Percentiles rank a stretch among this genome's conserved stretches.
Evolutionary conservation across 1,140 invertebrate genomes (phyloP).

Genomic region (Heliconius melpomene): DNA sequence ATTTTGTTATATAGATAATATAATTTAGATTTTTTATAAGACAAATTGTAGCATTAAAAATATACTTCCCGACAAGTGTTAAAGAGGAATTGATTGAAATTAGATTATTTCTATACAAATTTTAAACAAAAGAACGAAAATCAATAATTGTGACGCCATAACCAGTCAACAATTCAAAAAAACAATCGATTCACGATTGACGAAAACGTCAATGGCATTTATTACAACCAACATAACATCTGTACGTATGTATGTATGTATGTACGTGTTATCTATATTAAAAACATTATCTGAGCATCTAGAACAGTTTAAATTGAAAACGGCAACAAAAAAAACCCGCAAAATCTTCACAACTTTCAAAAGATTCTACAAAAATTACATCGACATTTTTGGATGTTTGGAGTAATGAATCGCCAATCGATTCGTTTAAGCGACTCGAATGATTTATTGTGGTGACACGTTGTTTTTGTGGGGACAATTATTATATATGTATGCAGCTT

Average conservation of each 20-base stretch:
- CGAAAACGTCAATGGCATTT: conserved; percentile 23
- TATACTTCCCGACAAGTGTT: too few relatives aligned
- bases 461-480: conserved; percentile 60
- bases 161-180: neutral
- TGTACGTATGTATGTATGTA: neutral
- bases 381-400: conserved; percentile 69
- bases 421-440: conserved; percentile 71
- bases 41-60: too few relatives aligned
- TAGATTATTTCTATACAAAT: neutral
- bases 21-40: too few relatives aligned
- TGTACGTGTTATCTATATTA: conserved; percentile 19
- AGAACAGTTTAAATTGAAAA: conserved; percentile 33
- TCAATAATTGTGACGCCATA: neutral
- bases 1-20: too few relatives aligned
- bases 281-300: conserved; percentile 27
- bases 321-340: conserved; percentile 43
- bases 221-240: conserved; percentile 17
- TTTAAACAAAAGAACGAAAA: neutral
- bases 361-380: conserved; percentile 59
- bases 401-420: conserved; percentile 67
- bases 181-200: too few relatives aligned
- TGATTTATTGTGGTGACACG: conserved; percentile 78
- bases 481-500: neutral
- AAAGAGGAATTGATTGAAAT: neutral
- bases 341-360: conserved; percentile 51